Evolutionary conservation across 2,113 vertebrate genomes (phyloP), one percentile per base, ranked within the genome.

Genomic region (Rattus rattus): DNA sequence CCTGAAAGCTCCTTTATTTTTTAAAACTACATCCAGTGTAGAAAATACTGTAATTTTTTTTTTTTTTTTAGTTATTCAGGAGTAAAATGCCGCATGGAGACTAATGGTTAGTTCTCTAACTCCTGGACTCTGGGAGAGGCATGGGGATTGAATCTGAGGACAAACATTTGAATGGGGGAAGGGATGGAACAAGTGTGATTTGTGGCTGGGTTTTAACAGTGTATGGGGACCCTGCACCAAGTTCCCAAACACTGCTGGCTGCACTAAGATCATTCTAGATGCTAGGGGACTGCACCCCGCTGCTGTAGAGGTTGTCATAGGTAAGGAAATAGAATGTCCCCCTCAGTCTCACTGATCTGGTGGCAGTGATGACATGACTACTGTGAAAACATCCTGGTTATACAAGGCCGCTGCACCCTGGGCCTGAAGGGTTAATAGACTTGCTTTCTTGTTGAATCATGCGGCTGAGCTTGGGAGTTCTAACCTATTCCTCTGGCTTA

Each of bases 401-500:
- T 22, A 47, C 36, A n/a, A 77, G 36, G 72, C 88, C n/a, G 54
- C 91, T 79, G 88, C 28, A 81, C 47, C 14, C 0, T 83, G 79
- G 85, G 20, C 61, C 89, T 65, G 16, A 69, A 72, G n/a, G 13
- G 30, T 91, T 94, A 76, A 59, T 80, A 89, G 67, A 61, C 83
- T 92, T 92, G 77, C 83, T 80, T 96, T 84, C 91, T 69, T 72
- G n/a, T 61, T 94, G 56, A 96, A 56, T 97, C 90, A 84, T 56
- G 39, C 93, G 59, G 88, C 16, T 76, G n/a, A 54, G 85, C 85
- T 97, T 30, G 65, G n/a, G 47, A 7, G 54, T 95, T 91, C 81
- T 36, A 69, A 39, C 47, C 28, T 70, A 56, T 52, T 59, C 52
- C 69, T 70, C 70, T 88, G 70, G 19, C 1, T 91, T 90, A 70